Percentiles rank a stretch among this genome's conserved stretches.
Evolutionary conservation across 2,888 invertebrate genomes (phyloP).

Genomic region (Teleogryllus oceanicus): DNA sequence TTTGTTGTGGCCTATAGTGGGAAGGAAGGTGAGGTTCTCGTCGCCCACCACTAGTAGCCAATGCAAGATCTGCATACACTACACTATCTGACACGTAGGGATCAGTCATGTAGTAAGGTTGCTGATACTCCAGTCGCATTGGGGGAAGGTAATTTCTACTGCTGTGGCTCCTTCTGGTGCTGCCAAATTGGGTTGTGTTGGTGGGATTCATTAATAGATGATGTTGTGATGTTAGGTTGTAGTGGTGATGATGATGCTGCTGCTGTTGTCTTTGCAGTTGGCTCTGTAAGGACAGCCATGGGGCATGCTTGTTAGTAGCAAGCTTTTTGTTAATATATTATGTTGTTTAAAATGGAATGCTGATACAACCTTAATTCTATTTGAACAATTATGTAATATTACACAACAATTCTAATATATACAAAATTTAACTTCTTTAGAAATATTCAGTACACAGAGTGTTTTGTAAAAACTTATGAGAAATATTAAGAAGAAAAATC

Average conservation of each 20-base stretch:
- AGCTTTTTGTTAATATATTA: slow-evolving; percentile 12
- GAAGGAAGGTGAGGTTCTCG: slow-evolving; percentile 35
- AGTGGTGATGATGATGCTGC: slow-evolving; percentile 46
- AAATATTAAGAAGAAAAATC: no score
- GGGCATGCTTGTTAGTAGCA: slow-evolving; percentile 33
- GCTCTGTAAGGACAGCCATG: slow-evolving; percentile 38
- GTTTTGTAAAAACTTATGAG: no score
- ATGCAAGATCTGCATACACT: slow-evolving; percentile 36
- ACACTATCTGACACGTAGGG: slow-evolving; percentile 31
- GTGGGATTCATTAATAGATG: slow-evolving; percentile 35
- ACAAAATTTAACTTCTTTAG: no score
- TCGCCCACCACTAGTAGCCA: slow-evolving; percentile 31
- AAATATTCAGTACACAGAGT: no score
- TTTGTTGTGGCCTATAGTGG: slow-evolving; percentile 35
- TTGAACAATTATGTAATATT: no score
- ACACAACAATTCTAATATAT: no score
- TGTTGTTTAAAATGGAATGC: not conserved
- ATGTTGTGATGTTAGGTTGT: slow-evolving; percentile 44
- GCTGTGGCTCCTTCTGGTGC: slow-evolving; percentile 38
- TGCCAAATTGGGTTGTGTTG: slow-evolving; percentile 38
- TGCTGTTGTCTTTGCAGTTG: slow-evolving; percentile 47
- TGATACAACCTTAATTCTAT: no score
- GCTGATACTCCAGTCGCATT: slow-evolving; percentile 36
- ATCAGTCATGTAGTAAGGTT: slow-evolving; percentile 35
- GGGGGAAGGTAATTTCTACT: slow-evolving; percentile 34